These are phyloP conservation scores for Danaus melanippus DNA, from an alignment of 1,140 invertebrate genomes.

Conservation along the genomic window DNA sequence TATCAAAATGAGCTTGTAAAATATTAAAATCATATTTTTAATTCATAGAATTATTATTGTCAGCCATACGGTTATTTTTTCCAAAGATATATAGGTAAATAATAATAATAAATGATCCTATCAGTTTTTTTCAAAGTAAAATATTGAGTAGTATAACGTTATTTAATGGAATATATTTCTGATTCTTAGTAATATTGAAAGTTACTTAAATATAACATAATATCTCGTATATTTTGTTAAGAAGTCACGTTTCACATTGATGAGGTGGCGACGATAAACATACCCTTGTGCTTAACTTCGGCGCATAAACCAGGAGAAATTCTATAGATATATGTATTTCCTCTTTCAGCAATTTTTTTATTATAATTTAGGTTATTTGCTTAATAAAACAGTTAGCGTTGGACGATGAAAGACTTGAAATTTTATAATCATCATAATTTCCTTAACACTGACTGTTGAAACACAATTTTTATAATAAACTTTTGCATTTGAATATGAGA, in stretches of 20 bases:
- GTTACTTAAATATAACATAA: neutral
- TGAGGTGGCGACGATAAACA: constrained; percentile 5
- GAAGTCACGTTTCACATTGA: constrained; percentile 9
- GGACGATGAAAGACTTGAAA: no score
- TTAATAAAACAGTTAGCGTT: no score
- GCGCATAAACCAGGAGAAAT: no score
- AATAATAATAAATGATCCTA: neutral
- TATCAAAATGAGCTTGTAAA: no score
- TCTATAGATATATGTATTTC: constrained; percentile 1
- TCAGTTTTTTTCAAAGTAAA: neutral
- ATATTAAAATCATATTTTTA: no score
- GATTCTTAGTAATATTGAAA: neutral
- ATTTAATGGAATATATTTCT: neutral
- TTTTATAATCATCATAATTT: no score
- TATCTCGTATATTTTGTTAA: constrained; percentile 5
- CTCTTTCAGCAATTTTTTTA: neutral
- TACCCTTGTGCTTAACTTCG: neutral
- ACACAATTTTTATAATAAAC: no score
- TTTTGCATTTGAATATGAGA: no score
- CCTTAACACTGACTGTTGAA: no score
- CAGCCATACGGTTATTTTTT: no score
- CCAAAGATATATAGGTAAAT: neutral
- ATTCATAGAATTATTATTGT: no score
- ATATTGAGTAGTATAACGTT: neutral
- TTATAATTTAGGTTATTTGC: no score